A percentile compares a stretch with the other conserved stretches of the same genome.
These are phyloP conservation scores for Pachyuromys duprasi DNA, from an alignment of 2,797 vertebrate species.

Conservation along the genomic window DNA sequence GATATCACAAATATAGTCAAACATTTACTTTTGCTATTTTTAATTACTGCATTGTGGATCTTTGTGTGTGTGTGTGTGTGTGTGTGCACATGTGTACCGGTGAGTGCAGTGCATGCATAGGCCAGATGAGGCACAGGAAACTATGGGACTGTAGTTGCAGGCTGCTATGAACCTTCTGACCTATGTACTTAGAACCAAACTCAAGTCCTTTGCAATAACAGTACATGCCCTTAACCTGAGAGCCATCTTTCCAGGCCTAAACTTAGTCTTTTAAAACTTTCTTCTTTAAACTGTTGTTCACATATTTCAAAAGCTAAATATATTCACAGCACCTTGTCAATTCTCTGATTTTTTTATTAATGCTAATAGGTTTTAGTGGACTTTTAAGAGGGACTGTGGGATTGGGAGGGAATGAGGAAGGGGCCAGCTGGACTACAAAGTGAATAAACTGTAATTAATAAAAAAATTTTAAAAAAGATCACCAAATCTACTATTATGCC, in stretches of 20 bases:
- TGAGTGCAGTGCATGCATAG: not conserved
- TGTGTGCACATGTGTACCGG: rapidly evolving
- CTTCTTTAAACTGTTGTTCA: slow-evolving; percentile 4
- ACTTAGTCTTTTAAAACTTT: not conserved
- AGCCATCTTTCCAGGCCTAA: not conserved
- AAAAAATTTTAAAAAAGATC: not conserved
- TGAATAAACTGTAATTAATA: not conserved
- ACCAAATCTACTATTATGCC: not conserved
- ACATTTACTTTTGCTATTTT: not conserved
- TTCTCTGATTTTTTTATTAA: not conserved
- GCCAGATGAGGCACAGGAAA: not conserved
- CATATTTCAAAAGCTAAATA: not conserved
- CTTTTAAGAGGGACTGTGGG: not conserved
- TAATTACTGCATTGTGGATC: not conserved
- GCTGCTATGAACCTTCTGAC: not conserved
- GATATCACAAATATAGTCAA: not conserved
- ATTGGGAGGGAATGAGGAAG: too few relatives aligned
- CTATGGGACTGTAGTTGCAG: not conserved
- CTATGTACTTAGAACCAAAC: not conserved
- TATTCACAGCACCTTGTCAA: not conserved
- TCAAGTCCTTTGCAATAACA: not conserved
- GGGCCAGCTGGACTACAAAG: too few relatives aligned
- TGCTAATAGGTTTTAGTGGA: not conserved
- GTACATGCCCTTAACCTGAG: not conserved
- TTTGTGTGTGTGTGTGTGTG: not conserved